These are phyloP conservation scores for Antitype chi DNA, from an alignment of 2,888 invertebrate species.

Conservation along the genomic window DNA sequence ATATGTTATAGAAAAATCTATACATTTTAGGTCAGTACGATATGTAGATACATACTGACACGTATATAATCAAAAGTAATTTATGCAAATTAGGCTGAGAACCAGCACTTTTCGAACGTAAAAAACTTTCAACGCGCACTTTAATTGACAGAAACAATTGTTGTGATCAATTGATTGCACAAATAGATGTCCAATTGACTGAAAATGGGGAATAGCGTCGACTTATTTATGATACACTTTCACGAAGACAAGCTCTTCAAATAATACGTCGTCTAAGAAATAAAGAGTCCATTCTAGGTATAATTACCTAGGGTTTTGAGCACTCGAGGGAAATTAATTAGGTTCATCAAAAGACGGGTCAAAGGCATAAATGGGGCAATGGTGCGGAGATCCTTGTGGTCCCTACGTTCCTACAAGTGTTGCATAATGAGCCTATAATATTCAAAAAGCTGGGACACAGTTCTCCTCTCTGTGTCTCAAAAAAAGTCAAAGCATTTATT, in stretches of 20 bases:
- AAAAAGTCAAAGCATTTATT: too few species aligned
- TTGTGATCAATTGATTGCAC: conserved; percentile 8
- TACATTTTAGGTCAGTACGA: neutral
- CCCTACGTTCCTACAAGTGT: too few species aligned
- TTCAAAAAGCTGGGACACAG: too few species aligned
- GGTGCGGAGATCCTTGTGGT: too few species aligned
- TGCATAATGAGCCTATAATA: too few species aligned
- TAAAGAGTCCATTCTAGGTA: neutral
- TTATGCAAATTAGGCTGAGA: too few species aligned
- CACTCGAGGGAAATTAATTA: too few species aligned
- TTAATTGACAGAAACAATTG: conserved; percentile 22
- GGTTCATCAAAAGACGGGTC: too few species aligned
- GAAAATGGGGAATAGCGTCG: neutral
- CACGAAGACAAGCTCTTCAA: neutral
- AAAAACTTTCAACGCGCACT: neutral
- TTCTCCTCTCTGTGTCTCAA: too few species aligned
- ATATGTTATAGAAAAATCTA: neutral
- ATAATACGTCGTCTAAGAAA: neutral
- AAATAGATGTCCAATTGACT: neutral
- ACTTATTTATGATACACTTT: neutral
- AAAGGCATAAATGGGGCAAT: too few species aligned
- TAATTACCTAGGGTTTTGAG: neutral
- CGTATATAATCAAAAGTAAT: too few species aligned
- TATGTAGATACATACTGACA: neutral
- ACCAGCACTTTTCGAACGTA: too few species aligned